phyloP scores from a whole-genome alignment of 2,888 invertebrate genomes.

The Malthinus flaveolus region DNA sequence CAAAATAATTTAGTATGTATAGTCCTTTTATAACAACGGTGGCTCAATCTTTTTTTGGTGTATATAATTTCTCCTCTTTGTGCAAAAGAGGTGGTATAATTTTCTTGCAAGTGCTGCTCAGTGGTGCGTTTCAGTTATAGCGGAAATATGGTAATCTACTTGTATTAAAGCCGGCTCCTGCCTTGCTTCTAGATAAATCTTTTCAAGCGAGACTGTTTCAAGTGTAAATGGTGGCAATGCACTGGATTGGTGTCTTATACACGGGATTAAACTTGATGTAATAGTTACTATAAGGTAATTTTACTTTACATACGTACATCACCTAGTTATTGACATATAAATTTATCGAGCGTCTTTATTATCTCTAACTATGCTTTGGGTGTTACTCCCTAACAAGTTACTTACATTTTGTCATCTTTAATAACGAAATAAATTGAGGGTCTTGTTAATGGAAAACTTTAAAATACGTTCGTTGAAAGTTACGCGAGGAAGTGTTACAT shows the following conservation, averaged over 20 bases:
- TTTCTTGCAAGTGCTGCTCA: constrained; percentile 32
- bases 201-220: constrained; percentile 41
- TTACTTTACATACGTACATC: constrained; percentile 11
- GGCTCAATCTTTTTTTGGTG: constrained; percentile 14
- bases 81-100: constrained; percentile 34
- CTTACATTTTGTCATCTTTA: too few species aligned
- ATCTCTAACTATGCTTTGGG: too few species aligned
- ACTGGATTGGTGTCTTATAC: constrained; percentile 33
- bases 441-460: too few species aligned
- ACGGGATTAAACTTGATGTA: constrained; percentile 33
- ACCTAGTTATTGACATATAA: too few species aligned
- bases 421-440: too few species aligned
- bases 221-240: constrained; percentile 40
- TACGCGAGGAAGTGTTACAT: too few species aligned
- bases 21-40: constrained; percentile 18
- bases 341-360: too few species aligned
- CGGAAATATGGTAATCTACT: constrained; percentile 43
- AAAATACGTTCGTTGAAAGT: too few species aligned
- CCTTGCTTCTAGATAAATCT: constrained; percentile 42
- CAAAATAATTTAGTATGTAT: constrained; percentile 18
- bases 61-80: constrained; percentile 28
- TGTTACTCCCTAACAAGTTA: too few species aligned
- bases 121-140: constrained; percentile 40
- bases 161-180: constrained; percentile 39
- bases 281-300: constrained; percentile 32